These are phyloP conservation scores for Pavo muticus DNA, from an alignment of 2,113 vertebrate species.

Conservation along the genomic window DNA sequence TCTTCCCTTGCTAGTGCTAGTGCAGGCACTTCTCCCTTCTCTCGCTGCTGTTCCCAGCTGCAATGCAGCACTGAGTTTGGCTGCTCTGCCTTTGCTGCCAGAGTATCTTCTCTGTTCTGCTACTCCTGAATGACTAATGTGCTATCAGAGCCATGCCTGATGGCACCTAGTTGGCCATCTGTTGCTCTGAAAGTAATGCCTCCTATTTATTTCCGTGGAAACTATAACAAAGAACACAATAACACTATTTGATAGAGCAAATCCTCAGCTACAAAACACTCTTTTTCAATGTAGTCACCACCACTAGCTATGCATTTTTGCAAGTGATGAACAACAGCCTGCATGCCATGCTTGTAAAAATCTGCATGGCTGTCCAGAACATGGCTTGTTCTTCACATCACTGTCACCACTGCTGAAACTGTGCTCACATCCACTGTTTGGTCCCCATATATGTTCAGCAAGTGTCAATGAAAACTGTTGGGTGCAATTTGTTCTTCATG, in stretches of 20 bases:
- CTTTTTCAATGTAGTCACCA: not conserved
- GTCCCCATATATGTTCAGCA: too few species aligned
- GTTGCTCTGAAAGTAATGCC: not conserved
- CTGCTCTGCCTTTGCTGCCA: not conserved
- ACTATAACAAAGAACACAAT: not conserved
- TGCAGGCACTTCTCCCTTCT: not conserved
- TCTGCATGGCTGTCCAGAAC: too few species aligned
- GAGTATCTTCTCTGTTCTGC: not conserved
- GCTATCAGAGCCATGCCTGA: not conserved
- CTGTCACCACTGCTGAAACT: too few species aligned
- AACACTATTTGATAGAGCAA: not conserved
- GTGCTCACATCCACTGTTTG: too few species aligned
- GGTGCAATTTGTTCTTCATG: too few species aligned
- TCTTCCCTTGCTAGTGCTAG: not conserved
- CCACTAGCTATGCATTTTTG: not conserved
- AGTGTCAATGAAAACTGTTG: too few species aligned
- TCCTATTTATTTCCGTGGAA: not conserved
- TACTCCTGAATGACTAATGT: accelerated
- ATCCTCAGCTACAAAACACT: not conserved
- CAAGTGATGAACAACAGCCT: not conserved
- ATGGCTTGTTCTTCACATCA: too few species aligned
- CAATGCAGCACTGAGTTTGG: not conserved
- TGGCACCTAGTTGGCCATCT: not conserved
- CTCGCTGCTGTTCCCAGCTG: not conserved
- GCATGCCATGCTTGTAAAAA: too few species aligned